Evolutionary conservation across 2,797 vertebrate genomes (phyloP).

Genomic region (Periophthalmus magnuspinnatus): DNA sequence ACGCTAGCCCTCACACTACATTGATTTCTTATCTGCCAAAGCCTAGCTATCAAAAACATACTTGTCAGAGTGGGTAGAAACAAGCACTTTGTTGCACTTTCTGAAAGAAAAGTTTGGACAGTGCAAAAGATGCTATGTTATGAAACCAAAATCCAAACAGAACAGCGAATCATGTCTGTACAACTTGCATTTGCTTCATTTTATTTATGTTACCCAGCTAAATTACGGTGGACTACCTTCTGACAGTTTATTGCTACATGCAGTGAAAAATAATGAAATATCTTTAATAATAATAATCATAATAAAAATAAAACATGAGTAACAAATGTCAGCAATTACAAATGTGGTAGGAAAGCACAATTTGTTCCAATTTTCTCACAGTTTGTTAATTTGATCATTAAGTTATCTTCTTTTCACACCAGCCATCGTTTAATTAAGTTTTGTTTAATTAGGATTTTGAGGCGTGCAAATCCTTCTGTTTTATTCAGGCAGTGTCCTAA

Average conservation of each 20-base stretch:
- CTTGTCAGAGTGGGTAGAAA: conserved; percentile 10
- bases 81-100: neutral
- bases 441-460: neutral
- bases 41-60: conserved; percentile 32
- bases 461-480: neutral
- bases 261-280: neutral
- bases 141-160: neutral
- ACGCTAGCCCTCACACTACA: conserved; percentile 37
- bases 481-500: neutral
- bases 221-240: neutral
- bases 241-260: neutral
- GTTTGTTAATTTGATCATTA: neutral
- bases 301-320: too few species aligned
- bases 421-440: neutral
- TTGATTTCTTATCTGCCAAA: conserved; percentile 44
- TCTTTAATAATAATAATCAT: too few species aligned
- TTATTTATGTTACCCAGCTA: neutral
- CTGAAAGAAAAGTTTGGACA: neutral
- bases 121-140: neutral
- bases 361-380: neutral
- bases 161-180: too few species aligned
- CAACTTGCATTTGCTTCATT: too few species aligned
- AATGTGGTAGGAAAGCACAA: neutral
- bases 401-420: neutral
- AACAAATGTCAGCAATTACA: neutral